These are phyloP conservation scores for Forbesichthys agassizii DNA, from an alignment of 2,113 vertebrate genomes.

Conservation along the genomic window DNA sequence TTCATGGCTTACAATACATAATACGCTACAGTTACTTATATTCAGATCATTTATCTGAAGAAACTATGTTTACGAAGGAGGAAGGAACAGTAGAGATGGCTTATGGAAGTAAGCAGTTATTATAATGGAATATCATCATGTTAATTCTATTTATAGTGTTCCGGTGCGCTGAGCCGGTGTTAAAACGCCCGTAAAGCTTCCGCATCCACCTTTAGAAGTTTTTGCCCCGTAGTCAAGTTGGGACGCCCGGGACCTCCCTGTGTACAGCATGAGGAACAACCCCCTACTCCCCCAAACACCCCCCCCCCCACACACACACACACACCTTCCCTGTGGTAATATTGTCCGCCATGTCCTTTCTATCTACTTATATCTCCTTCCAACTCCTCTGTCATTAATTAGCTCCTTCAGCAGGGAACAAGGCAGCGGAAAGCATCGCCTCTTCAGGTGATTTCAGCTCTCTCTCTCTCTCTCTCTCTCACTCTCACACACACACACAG, in stretches of 20 bases:
- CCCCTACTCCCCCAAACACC: too few species aligned
- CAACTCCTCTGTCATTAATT: constrained; percentile 63
- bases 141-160: too few species aligned
- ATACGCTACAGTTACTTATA: too few species aligned
- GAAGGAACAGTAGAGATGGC: too few species aligned
- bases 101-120: too few species aligned
- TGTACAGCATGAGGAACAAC: constrained; percentile 20
- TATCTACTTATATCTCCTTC: constrained; percentile 27
- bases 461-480: constrained; percentile 53
- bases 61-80: too few species aligned
- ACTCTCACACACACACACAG: constrained; percentile 1
- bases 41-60: too few species aligned
- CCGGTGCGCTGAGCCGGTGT: too few species aligned
- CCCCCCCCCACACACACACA: too few species aligned
- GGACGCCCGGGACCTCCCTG: constrained; percentile 41
- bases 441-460: constrained; percentile 47
- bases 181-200: constrained; percentile 7
- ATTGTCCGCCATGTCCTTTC: not conserved
- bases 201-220: constrained; percentile 36
- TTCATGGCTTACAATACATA: too few species aligned
- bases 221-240: constrained; percentile 33
- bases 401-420: constrained; percentile 54
- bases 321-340: constrained; percentile 21
- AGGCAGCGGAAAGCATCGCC: constrained; percentile 69
- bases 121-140: too few species aligned